Conservation (phyloP, 2,113 vertebrate species). For the Toxotes jaculatrix region DNA sequence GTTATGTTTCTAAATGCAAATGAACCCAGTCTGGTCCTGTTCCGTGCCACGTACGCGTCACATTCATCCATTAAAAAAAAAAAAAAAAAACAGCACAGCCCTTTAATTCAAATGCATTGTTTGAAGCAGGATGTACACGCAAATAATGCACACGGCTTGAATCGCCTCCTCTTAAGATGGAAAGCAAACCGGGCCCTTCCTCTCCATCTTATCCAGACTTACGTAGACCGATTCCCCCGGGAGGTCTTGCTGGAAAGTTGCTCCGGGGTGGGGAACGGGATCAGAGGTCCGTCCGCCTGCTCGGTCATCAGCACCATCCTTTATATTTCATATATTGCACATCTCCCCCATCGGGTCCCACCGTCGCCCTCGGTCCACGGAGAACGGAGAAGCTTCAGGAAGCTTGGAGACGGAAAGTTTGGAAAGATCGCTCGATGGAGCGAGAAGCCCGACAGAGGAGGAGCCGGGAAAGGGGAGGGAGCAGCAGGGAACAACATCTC, state of each 20-base stretch:
- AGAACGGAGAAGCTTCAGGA: slow-evolving; percentile 30
- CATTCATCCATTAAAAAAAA: neutral
- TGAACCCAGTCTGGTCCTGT: neutral
- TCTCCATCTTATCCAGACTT: slow-evolving; percentile 62
- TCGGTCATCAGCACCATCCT: slow-evolving; percentile 78
- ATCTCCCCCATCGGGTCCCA: slow-evolving; percentile 11
- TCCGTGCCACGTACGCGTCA: slow-evolving; percentile 42
- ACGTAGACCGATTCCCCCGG: slow-evolving; percentile 73
- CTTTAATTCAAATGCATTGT: slow-evolving; percentile 3
- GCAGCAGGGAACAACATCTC: slow-evolving; percentile 31
- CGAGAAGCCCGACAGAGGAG: slow-evolving; percentile 61
- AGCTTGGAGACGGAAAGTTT: slow-evolving; percentile 49
- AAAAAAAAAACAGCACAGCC: neutral
- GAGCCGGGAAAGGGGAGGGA: slow-evolving; percentile 71
- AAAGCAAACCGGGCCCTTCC: slow-evolving; percentile 15
- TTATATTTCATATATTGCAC: slow-evolving; percentile 19
- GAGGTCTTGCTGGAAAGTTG: slow-evolving; percentile 61
- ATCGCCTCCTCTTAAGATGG: neutral
- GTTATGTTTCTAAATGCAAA: slow-evolving; percentile 1
- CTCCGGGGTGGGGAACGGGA: slow-evolving; percentile 67
- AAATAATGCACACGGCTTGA: slow-evolving; percentile 27
- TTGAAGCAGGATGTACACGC: slow-evolving; percentile 13
- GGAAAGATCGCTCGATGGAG: slow-evolving; percentile 42
- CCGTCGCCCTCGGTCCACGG: neutral
- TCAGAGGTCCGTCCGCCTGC: slow-evolving; percentile 65